Evolutionary conservation across 1,140 invertebrate genomes (phyloP), one percentile per base, ranked within the genome.

Genomic region (Hylaeus anthracinus): DNA sequence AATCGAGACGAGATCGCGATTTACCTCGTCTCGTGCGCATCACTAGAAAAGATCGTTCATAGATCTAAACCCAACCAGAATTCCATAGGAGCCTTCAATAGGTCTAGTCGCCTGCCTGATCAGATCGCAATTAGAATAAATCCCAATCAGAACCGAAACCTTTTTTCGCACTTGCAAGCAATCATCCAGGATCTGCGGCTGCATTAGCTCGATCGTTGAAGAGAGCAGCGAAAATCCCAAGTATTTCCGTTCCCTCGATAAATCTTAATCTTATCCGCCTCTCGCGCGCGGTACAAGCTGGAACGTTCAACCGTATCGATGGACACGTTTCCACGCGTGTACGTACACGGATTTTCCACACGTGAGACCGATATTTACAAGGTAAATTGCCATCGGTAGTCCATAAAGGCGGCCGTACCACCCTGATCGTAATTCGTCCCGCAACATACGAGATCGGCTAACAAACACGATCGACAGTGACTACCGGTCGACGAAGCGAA

Each of bases 391-490:
- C 10, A 56, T 37, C 26, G 41, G 53, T 58, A 41, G 43, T 9
- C 66, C 37, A 12, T 51, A 65, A 69, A 80, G 55, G 60, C 82
- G 43, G n/a, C 41, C 63, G 61, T 81, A 70, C 51, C 60, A 76
- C 78, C 71, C 58, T 64, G 85, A 84, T 82, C 64, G 82, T 87
- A 87, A 87, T 87, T 86, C 75, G 78, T 77, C 56, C 53, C 48
- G 56, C 72, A 85, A 82, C 82, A 81, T 70, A 79, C 85, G 71
- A 73, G 75, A 86, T 81, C 75, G 69, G 10, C 74, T 81, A 77
- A 83, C 79, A 82, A 86, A 88, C 84, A 88, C 75, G 84, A 88
- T 86, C 81, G 85, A 78, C 85, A 81, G 72, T 81, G 86, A 88
- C 88, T 87, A 82, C 84, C 76, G 70, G 77, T 81, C 55, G 66